Percentiles rank a stretch among this genome's conserved stretches.
Conservation (phyloP, 2,113 vertebrate species). For the Laticauda laticaudata region DNA sequence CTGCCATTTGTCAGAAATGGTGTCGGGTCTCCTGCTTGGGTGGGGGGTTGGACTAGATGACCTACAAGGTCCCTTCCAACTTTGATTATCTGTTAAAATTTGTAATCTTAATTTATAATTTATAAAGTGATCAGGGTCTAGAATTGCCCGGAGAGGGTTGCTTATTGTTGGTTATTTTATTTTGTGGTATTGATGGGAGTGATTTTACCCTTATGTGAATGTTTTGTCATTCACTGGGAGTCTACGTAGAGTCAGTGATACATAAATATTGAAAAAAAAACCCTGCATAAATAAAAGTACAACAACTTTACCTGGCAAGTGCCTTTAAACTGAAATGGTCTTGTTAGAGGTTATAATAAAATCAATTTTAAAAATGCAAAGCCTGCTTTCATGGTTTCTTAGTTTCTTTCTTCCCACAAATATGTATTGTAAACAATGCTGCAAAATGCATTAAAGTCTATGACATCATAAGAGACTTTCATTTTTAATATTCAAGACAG, state of each 20-base stretch:
- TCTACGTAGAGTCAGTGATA: not conserved
- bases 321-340: conserved; percentile 66
- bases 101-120: not conserved
- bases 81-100: no score
- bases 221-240: not conserved
- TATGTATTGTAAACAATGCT: conserved; percentile 36
- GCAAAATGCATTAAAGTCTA: conserved; percentile 50
- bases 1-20: no score
- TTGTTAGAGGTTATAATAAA: conserved; percentile 68
- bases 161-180: not conserved
- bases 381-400: conserved; percentile 44
- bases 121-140: not conserved
- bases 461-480: conserved; percentile 37
- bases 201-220: not conserved
- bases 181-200: not conserved
- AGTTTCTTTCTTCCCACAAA: conserved; percentile 16
- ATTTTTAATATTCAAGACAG: conserved; percentile 43
- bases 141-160: not conserved
- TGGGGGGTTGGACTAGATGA: no score
- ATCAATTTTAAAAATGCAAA: conserved; percentile 65
- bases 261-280: not conserved
- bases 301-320: conserved; percentile 65
- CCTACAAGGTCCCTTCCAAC: no score
- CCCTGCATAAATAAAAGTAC: conserved; percentile 5
- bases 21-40: no score